These are phyloP conservation scores for Seison nebaliae DNA, from an alignment of 1,140 invertebrate species.

Conservation along the genomic window DNA sequence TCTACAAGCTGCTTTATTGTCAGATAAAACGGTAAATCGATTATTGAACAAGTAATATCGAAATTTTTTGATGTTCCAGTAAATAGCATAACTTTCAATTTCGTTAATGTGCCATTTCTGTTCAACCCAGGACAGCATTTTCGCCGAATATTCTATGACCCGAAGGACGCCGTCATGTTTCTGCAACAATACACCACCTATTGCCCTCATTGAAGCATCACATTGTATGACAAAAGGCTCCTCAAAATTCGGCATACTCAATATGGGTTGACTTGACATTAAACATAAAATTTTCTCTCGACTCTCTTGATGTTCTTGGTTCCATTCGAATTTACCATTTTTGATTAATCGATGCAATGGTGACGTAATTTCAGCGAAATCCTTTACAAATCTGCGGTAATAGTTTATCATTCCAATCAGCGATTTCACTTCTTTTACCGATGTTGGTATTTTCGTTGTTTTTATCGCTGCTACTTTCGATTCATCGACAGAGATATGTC, in stretches of 20 bases:
- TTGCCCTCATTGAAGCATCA: constrained; percentile 4
- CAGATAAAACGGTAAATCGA: no score
- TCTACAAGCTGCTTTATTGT: no score
- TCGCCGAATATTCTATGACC: no score
- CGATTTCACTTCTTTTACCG: neutral
- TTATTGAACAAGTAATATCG: no score
- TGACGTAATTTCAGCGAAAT: constrained; percentile 14
- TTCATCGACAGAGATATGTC: no score
- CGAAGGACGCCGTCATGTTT: no score
- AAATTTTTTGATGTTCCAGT: no score
- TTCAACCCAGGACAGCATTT: no score
- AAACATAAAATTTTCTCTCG: constrained; percentile 14
- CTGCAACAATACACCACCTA: constrained; percentile 1
- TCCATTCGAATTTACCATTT: constrained; percentile 15
- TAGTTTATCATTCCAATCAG: constrained; percentile 9
- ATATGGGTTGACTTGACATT: constrained; percentile 8
- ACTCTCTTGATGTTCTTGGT: constrained; percentile 8
- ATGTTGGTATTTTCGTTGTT: neutral
- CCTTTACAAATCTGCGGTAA: constrained; percentile 10
- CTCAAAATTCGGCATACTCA: constrained; percentile 7
- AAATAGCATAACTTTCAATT: no score
- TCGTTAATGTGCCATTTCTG: no score
- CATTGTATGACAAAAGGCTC: neutral
- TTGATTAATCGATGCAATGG: constrained; percentile 15
- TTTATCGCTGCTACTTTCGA: constrained; percentile 2